phyloP scores from a whole-genome alignment of 2,113 vertebrate species.

The Tragelaphus strepsiceros region DNA sequence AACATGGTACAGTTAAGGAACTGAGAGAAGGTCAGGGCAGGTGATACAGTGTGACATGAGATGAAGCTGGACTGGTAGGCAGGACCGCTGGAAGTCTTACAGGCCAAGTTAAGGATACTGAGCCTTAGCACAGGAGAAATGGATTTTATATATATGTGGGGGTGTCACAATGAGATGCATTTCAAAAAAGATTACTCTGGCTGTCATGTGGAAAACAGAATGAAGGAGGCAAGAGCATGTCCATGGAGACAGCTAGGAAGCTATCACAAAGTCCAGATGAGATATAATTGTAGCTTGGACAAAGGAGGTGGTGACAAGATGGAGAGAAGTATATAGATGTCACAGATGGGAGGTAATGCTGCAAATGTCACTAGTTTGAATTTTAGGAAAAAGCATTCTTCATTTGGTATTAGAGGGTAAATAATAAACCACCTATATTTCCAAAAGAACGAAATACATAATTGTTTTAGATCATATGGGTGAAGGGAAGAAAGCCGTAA shows the following conservation, averaged over 20 bases:
- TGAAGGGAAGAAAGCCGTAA: not conserved
- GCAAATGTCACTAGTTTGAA: not conserved
- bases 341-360: not conserved
- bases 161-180: not conserved
- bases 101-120: not conserved
- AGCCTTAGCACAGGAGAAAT: not conserved
- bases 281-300: not conserved
- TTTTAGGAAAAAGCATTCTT: not conserved
- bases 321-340: not conserved
- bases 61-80: not conserved
- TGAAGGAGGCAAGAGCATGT: not conserved
- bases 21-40: not conserved
- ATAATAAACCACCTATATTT: slow-evolving; percentile 6
- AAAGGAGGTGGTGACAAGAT: not conserved
- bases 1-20: not conserved
- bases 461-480: not conserved
- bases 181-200: not conserved
- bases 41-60: not conserved
- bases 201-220: not conserved
- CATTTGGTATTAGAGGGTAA: not conserved
- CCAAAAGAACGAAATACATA: not conserved
- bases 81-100: not conserved
- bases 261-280: not conserved
- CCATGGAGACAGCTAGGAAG: not conserved
- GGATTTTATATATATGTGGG: not conserved